Base-by-base conservation (phyloP, 2,888 invertebrate genomes). In the Catocala nupta region DNA sequence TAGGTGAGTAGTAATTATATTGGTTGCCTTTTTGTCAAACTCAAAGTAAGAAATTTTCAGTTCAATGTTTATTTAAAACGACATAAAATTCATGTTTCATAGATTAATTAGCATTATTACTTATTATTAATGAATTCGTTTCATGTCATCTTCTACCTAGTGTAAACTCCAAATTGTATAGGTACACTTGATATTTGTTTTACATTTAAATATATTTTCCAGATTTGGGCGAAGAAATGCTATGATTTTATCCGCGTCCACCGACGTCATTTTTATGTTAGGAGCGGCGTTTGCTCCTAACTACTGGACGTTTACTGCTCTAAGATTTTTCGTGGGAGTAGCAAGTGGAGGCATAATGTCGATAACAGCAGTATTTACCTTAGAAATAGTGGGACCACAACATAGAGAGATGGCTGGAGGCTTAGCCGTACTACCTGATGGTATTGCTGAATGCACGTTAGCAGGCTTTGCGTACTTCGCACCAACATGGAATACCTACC, bases 281-380 rank as follows among this genome's bases (percentile, higher is more conserved):
- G 91, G 93, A 0, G 95, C 96, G 13, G 95, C 96, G 0, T 92
- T 96, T 48, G 95, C 96, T 0, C 95, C 96, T 1, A 95, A 95
- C 48, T 90, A 81, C 62, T 88, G 87, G 86, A 78, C 75, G 0
- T 96, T 97, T 71, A 92, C 96, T 45, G 51, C 95, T 0, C 88
- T 96, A 56, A 77, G 97, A 70, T 96, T 97, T 77, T 82, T 96
- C 11, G 94, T 95, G 8, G 97, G 96, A 0, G 82, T 96, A 47
- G 96, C 96, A 1, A 96, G 96, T 5, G 97, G 97, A 48, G 97
- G 97, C 8, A 96, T 96, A 0, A 96, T 97, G 95, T 95, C 96
- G 11, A 70, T 85, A 5, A 81, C 84, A 11, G 60, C 85, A 36
- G 87, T 91, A 0, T 87, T 95, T 9, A 89, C 95, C 1, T 94